Base-by-base conservation (phyloP, 2,113 vertebrate species). In the Prunella himalayana region DNA sequence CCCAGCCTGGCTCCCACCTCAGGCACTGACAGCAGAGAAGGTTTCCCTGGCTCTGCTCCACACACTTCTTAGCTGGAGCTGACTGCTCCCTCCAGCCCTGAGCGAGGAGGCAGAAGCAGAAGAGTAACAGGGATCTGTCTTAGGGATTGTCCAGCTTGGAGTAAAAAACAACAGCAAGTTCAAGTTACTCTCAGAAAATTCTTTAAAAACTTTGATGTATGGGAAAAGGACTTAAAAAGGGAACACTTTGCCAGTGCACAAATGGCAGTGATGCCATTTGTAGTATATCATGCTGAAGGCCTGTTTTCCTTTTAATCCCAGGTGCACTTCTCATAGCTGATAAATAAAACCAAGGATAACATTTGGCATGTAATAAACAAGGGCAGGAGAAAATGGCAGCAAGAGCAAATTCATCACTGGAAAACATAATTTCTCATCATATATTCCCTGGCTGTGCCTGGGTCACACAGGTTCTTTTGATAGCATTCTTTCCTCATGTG, bases 101-200 rank as follows among this genome's bases (percentile, higher is more conserved):
- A 53, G 39, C 0, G 23, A 42, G 3, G 13, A 64, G 35, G 33
- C 30, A 60, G 57, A 25, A 76, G 53, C 30, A 66, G 21, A 1
- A 72, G 7, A 13, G 14, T 11, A 12, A 45, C 0, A 44, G 14
- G 12, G 51, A 35, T 31, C 31, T 4, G 1, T 16, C 30, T 41
- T 4, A 25, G 3, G 11, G 17, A 18, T 35, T 68, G 7, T 51
- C 35, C 66, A 87, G 10, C 42, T 75, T 47, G 27, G 16, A 92
- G 33, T 3, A 31, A 37, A 72, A 82, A 64, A 35, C 6, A 2
- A 3, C 30, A 60, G 37, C 17, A 79, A 84, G 18, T 2, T 82
- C 20, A 49, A 78, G 17, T 23, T 8, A 25, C 24, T 69, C 68
- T 14, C 24, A 42, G 6, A 56, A 65, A 53, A 53, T 15, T 30